Evolutionary conservation across 2,113 vertebrate genomes (phyloP).

Genomic region (Rhipidura dahli): DNA sequence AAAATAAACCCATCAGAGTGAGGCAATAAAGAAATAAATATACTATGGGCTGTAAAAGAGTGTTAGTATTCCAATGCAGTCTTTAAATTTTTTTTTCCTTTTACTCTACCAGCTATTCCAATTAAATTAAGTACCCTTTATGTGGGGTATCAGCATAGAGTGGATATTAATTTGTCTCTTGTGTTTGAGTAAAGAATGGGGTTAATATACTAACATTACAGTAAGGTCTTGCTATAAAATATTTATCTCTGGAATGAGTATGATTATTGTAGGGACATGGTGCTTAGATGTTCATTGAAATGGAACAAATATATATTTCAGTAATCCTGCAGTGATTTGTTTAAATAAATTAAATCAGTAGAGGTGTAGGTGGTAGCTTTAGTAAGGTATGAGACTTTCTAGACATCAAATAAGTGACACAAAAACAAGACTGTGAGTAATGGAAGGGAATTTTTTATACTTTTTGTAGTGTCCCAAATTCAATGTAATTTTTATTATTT

Average conservation of each 20-base stretch:
- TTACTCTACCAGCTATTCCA: conserved; percentile 9
- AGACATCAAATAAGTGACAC: neutral
- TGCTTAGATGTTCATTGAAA: neutral
- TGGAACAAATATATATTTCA: neutral
- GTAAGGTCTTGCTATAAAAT: neutral
- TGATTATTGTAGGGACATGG: neutral
- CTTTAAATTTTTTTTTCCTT: neutral
- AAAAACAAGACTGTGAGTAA: neutral
- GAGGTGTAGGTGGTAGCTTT: neutral
- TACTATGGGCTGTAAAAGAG: neutral
- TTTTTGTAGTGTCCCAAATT: neutral
- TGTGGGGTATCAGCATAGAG: neutral
- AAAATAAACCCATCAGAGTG: conserved; percentile 17
- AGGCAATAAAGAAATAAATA: conserved; percentile 31
- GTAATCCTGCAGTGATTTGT: neutral
- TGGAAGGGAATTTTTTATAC: neutral
- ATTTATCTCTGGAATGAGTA: neutral
- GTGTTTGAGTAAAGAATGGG: conserved; percentile 3
- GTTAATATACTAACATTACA: neutral
- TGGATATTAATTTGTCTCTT: conserved; percentile 45
- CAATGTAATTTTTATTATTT: neutral
- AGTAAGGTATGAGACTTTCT: neutral
- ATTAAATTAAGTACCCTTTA: conserved; percentile 37
- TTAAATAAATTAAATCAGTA: neutral
- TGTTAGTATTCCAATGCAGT: conserved; percentile 3